Evolutionary conservation across 2,888 invertebrate genomes (phyloP), one percentile per base, ranked within the genome.

Genomic region (Pelosia muscerda): DNA sequence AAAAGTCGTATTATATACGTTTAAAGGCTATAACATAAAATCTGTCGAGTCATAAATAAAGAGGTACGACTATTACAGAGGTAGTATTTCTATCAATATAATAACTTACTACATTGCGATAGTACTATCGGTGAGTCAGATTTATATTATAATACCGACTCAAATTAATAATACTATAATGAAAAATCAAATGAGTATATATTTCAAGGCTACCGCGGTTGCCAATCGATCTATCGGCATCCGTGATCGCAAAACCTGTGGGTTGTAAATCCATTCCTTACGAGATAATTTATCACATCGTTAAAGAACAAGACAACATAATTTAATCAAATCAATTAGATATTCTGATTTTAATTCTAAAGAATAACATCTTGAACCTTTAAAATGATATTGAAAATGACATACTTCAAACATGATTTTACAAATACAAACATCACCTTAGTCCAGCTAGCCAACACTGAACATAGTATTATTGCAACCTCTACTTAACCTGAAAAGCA

Each of bases 151-250:
- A n/a, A 31, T 22, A 54, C 53, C 10, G 42, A 55, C 22, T 61
- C 38, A 34, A 31, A 26, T 42, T 22, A 60, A 23, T 38, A 54
- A 38, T 42, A 53, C 19, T n/a, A 26, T 42, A 58, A 49, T 58
- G 65, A 58, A 58, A 57, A 56, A 28, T 61, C 54, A 23, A 38
- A 28, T 31, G 54, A 56, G 23, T 55, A 61, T 25, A 54, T 53
- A n/a, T 69, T 69, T 69, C 81, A 79, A 81, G 76, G 78, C 68
- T 71, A 68, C 15, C 68, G 60, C 49, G 63, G 69, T 54, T 73
- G 73, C 76, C 61, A 72, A 68, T 71, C 49, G 49, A 61, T 49
- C 49, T 77, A 75, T 72, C 71, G 49, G 66, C 62, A 70, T 62
- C 69, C 63, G 74, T 81, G 76, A 79, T 69, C 72, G 69, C 69